Evolutionary conservation across 2,888 invertebrate genomes (phyloP).

Genomic region (Pteria penguin): DNA sequence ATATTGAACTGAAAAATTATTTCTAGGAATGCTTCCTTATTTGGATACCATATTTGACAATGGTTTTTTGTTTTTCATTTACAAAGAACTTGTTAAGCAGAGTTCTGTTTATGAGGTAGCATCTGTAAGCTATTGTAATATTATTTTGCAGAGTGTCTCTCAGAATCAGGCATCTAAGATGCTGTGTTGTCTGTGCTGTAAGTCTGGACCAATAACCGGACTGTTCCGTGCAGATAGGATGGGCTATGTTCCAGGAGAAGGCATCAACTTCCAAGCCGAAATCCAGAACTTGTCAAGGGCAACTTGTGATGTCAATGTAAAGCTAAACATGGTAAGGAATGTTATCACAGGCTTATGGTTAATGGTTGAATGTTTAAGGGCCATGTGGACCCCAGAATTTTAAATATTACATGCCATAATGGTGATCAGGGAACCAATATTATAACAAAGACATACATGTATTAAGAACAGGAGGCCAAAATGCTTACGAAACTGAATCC

Average conservation of each 20-base stretch:
- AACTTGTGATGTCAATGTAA: constrained; percentile 14
- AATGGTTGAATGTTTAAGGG: neutral
- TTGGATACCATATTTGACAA: too few relatives aligned
- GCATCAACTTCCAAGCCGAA: constrained; percentile 91
- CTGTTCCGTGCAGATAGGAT: constrained; percentile 92
- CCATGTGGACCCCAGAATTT: neutral
- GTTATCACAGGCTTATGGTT: neutral
- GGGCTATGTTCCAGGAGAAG: constrained; percentile 97
- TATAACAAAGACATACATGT: neutral
- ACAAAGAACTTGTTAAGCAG: too few relatives aligned
- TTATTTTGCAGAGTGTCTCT: constrained; percentile 80
- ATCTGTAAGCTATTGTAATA: neutral
- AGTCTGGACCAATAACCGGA: constrained; percentile 92
- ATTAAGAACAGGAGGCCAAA: neutral
- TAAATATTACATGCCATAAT: neutral
- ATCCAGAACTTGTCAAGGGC: constrained; percentile 89
- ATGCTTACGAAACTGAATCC: too few relatives aligned
- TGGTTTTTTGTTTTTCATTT: too few relatives aligned
- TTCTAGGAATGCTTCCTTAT: too few relatives aligned
- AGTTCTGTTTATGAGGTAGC: too few relatives aligned
- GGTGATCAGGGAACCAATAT: neutral
- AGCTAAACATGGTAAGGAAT: constrained; percentile 11
- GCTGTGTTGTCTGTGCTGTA: constrained; percentile 81
- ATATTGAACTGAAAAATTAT: too few relatives aligned
- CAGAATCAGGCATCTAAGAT: constrained; percentile 85